Evolutionary conservation across 2,797 vertebrate species (phyloP).

Genomic region (Galagoides demidoff): DNA sequence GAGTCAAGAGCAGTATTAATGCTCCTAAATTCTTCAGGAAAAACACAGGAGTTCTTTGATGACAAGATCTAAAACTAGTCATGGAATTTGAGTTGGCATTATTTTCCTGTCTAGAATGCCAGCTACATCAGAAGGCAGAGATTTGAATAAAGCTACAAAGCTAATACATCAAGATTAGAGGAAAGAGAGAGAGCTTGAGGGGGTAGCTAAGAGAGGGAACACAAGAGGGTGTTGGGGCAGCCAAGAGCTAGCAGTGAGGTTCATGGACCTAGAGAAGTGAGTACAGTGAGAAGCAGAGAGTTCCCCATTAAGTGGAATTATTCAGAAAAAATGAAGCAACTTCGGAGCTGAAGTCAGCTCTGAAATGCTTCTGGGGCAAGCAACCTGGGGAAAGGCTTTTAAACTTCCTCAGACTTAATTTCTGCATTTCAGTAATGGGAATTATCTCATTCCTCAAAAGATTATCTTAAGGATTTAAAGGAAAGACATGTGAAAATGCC

Average conservation of each 20-base stretch:
- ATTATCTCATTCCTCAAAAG: neutral
- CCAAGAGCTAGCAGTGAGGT: neutral
- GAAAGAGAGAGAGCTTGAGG: fast-evolving
- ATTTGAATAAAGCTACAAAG: neutral
- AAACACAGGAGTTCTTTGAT: neutral
- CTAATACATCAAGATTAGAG: neutral
- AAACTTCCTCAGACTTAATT: neutral
- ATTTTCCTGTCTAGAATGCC: neutral
- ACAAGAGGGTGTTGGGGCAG: neutral
- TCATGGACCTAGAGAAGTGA: neutral
- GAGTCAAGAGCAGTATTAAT: neutral
- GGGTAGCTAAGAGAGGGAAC: neutral
- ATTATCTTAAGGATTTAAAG: neutral
- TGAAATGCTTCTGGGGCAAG: neutral
- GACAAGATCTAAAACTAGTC: neutral
- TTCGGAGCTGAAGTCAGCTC: neutral
- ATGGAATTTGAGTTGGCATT: neutral
- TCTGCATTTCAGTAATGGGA: neutral
- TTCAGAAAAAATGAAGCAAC: neutral
- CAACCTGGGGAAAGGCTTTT: neutral
- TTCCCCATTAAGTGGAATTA: neutral
- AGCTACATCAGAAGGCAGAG: neutral
- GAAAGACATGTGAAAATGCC: neutral
- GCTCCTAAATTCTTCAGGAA: neutral
- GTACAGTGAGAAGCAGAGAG: neutral